phyloP scores from a whole-genome alignment of 2,113 vertebrate species.

The Paramormyrops kingsleyae region DNA sequence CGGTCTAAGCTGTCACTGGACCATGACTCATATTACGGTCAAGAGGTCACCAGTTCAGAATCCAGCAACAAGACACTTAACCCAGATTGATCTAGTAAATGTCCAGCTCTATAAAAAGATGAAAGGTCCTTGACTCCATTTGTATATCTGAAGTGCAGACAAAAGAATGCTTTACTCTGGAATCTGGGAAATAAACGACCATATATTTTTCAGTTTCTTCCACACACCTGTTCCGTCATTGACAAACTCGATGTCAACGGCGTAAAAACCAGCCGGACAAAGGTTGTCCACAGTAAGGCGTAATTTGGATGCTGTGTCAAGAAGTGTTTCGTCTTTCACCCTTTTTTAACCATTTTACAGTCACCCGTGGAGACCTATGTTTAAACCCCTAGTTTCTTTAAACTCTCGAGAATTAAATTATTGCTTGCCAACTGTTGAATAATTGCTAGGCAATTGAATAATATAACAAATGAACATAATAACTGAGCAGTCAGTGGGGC shows the following conservation, averaged over 20 bases:
- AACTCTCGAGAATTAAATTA: neutral
- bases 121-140: neutral
- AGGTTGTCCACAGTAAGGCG: neutral
- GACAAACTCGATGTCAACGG: neutral
- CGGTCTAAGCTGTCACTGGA: neutral
- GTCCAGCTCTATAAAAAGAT: neutral
- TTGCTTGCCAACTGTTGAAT: neutral
- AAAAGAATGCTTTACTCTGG: neutral
- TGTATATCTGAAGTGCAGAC: neutral
- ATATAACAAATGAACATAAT: neutral
- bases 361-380: neutral
- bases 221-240: neutral
- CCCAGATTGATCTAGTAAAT: slow-evolving; percentile 9
- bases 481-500: neutral
- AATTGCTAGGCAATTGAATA: slow-evolving; percentile 9
- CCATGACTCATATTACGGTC: neutral
- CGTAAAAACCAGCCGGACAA: neutral
- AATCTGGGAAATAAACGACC: neutral
- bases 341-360: neutral
- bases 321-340: neutral
- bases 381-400: neutral
- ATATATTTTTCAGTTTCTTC: neutral
- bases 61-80: neutral
- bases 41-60: neutral
- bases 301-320: neutral